Percentiles rank a stretch among this genome's conserved stretches.
Evolutionary conservation across 92 coral and sea anemone genomes (phyloP).

Genomic region (Nematostella vectensis): DNA sequence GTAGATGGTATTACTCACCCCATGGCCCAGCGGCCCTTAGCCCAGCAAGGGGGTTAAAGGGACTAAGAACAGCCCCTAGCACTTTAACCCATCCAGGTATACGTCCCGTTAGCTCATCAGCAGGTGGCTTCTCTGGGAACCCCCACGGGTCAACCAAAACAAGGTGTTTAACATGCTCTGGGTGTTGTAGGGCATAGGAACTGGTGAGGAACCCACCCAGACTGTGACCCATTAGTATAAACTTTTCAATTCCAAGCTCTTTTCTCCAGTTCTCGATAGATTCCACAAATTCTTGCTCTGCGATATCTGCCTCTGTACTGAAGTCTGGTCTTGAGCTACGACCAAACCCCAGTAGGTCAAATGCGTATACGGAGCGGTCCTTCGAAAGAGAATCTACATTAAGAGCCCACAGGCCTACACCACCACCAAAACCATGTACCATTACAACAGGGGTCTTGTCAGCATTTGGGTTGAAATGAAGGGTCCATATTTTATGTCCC

Average conservation of each 20-base stretch:
- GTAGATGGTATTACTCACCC: slow-evolving; percentile 73
- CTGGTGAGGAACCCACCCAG: slow-evolving; percentile 90
- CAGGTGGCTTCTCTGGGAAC: slow-evolving; percentile 65
- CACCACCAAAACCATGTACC: slow-evolving; percentile 97
- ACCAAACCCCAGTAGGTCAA: slow-evolving; percentile 90
- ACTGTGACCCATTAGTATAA: slow-evolving; percentile 86
- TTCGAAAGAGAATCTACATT: slow-evolving; percentile 73
- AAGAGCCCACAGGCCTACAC: slow-evolving; percentile 85
- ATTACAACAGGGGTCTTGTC: slow-evolving; percentile 60
- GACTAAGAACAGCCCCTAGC: slow-evolving; percentile 56
- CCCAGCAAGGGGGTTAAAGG: slow-evolving; percentile 87
- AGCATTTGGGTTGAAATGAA: slow-evolving; percentile 66
- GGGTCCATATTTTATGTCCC: slow-evolving; percentile 65
- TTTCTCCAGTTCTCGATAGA: slow-evolving; percentile 77
- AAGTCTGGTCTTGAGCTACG: slow-evolving; percentile 89
- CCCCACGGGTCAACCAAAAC: slow-evolving; percentile 96
- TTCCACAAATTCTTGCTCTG: slow-evolving; percentile 69
- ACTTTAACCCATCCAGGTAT: slow-evolving; percentile 84
- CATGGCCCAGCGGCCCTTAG: slow-evolving; percentile 93
- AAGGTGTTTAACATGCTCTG: slow-evolving; percentile 71
- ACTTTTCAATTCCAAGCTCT: slow-evolving; percentile 74
- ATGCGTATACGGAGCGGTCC: slow-evolving; percentile 63
- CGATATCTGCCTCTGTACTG: slow-evolving; percentile 49
- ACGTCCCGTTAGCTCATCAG: slow-evolving; percentile 41
- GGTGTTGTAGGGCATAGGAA: slow-evolving; percentile 71